These are phyloP conservation scores for Cotesia chilonis DNA, from an alignment of 1,140 invertebrate species.

Conservation along the genomic window DNA sequence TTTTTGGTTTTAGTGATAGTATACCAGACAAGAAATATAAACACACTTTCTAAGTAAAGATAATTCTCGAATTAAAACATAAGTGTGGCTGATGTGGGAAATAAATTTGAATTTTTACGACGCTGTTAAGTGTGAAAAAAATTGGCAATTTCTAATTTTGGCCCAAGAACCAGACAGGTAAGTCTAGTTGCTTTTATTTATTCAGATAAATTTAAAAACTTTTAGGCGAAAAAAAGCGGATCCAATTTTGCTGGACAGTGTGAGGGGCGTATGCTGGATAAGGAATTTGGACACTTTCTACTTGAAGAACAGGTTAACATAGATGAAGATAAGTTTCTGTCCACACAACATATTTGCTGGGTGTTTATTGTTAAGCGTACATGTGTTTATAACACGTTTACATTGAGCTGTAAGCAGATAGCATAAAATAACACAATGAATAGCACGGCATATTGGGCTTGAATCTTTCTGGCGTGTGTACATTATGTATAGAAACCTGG, in stretches of 20 bases:
- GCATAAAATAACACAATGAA: conserved; percentile 1
- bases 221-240: conserved; percentile 24
- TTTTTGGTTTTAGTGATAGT: too few relatives aligned
- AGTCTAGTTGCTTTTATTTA: too few relatives aligned
- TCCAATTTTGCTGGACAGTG: conserved; percentile 11
- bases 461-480: conserved; percentile 22
- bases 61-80: too few relatives aligned
- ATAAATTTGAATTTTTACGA: too few relatives aligned
- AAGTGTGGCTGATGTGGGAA: too few relatives aligned
- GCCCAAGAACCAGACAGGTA: too few relatives aligned
- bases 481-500: conserved; percentile 29
- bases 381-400: background rate
- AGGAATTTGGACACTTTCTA: conserved; percentile 62
- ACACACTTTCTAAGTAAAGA: too few relatives aligned
- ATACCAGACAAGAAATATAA: too few relatives aligned
- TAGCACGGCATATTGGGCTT: conserved; percentile 13
- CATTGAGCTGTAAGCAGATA: too few relatives aligned
- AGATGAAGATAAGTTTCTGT: conserved; percentile 12
- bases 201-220: background rate
- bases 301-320: conserved; percentile 45
- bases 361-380: background rate
- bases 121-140: too few relatives aligned
- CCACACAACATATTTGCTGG: too few relatives aligned
- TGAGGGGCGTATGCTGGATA: conserved; percentile 37
- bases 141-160: too few relatives aligned